A percentile compares a stretch with the other conserved stretches of the same genome.
Conservation (phyloP, 2,888 invertebrate genomes). For the Diachrysia chrysitis region DNA sequence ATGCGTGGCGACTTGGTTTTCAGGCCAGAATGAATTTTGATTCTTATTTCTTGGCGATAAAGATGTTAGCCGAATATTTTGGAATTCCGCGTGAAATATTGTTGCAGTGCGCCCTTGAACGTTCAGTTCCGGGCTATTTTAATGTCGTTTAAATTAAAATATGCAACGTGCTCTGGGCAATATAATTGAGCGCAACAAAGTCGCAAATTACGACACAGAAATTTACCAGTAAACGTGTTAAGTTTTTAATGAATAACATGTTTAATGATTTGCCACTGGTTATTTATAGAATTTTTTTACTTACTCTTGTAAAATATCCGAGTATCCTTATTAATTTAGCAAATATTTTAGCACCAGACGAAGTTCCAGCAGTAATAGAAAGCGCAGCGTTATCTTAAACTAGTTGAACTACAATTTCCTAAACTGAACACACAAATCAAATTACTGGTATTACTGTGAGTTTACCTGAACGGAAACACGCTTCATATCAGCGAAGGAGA, state of each 20-base stretch:
- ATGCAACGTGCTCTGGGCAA: constrained; percentile 69
- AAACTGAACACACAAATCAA: constrained; percentile 65
- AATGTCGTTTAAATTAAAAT: constrained; percentile 83
- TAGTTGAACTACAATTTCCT: constrained; percentile 72
- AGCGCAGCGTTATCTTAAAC: constrained; percentile 50
- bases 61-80: constrained; percentile 72
- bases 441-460: constrained; percentile 65
- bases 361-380: constrained; percentile 33
- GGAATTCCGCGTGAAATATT: constrained; percentile 75
- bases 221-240: constrained; percentile 33
- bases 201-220: constrained; percentile 70
- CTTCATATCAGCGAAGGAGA: constrained; percentile 65
- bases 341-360: constrained; percentile 27
- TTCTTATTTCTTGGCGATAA: constrained; percentile 71
- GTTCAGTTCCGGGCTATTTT: constrained; percentile 82
- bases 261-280: constrained; percentile 19
- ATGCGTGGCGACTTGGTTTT: constrained; percentile 65
- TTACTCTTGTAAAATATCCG: neutral
- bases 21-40: constrained; percentile 63
- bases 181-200: constrained; percentile 71
- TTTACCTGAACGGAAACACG: constrained; percentile 74
- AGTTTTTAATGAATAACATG: constrained; percentile 35
- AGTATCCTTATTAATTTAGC: neutral
- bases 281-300: neutral
- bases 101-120: constrained; percentile 78